Evolutionary conservation across 2,113 vertebrate genomes (phyloP).

Genomic region (Scomber colias): DNA sequence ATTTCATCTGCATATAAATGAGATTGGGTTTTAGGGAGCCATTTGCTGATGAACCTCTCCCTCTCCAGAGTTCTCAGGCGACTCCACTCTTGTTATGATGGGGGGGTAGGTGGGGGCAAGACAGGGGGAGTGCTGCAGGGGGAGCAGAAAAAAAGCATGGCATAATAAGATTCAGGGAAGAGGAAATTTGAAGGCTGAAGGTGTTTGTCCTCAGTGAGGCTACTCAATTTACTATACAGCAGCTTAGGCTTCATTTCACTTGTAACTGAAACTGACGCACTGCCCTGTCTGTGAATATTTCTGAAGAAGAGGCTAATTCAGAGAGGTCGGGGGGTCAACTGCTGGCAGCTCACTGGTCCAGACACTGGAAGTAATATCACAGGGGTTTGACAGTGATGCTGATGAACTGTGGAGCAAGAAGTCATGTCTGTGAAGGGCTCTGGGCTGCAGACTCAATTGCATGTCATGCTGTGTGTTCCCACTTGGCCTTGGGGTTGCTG

Average conservation of each 20-base stretch:
- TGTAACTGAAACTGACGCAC: constrained; percentile 12
- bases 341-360: constrained; percentile 52
- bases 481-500: constrained; percentile 35
- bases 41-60: constrained; percentile 77
- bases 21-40: constrained; percentile 72
- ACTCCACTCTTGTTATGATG: constrained; percentile 53
- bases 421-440: constrained; percentile 38
- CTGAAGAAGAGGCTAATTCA: constrained; percentile 31
- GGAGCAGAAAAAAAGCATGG: background rate
- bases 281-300: constrained; percentile 25
- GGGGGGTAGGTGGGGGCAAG: constrained; percentile 2
- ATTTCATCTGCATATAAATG: constrained; percentile 86
- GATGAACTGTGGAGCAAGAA: constrained; percentile 63
- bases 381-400: constrained; percentile 69
- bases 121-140: background rate
- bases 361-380: constrained; percentile 54
- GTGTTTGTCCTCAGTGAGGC: constrained; percentile 34
- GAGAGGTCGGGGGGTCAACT: constrained; percentile 54
- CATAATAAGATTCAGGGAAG: constrained; percentile 32
- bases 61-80: constrained; percentile 41
- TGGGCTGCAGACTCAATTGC: constrained; percentile 46
- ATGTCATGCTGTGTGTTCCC: constrained; percentile 52
- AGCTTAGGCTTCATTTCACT: constrained; percentile 36
- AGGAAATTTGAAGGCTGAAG: constrained; percentile 24
- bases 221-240: constrained; percentile 18